Evolutionary conservation across 2,888 invertebrate genomes (phyloP).

Genomic region (Cremastinae sp.): DNA sequence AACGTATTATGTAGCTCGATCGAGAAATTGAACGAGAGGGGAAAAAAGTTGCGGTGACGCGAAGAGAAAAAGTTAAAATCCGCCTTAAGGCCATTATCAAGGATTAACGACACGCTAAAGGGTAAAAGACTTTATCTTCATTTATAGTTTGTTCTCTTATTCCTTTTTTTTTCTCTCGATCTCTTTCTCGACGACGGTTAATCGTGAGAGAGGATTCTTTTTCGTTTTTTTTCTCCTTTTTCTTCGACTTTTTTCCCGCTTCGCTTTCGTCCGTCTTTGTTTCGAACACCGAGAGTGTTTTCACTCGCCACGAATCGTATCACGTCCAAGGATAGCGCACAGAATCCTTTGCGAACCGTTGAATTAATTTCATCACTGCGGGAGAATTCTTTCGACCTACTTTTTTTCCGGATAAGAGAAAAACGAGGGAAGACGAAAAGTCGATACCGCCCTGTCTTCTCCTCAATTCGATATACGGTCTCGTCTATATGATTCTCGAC

Average conservation of each 20-base stretch:
- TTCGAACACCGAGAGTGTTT: slow-evolving; percentile 8
- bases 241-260: not conserved
- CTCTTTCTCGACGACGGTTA: not conserved
- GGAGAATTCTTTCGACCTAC: not conserved
- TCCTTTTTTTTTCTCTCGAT: slow-evolving; percentile 1
- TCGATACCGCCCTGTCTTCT: too few relatives aligned
- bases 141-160: not conserved
- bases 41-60: not conserved
- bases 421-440: not conserved
- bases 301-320: slow-evolving; percentile 13
- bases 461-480: too few relatives aligned
- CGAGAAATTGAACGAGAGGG: not conserved
- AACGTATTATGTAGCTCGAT: slow-evolving; percentile 3
- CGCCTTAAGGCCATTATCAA: slow-evolving; percentile 38
- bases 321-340: not conserved
- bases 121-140: slow-evolving; percentile 5
- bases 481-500: too few relatives aligned
- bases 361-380: slow-evolving; percentile 24
- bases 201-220: slow-evolving; percentile 9
- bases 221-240: slow-evolving; percentile 9
- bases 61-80: slow-evolving; percentile 6
- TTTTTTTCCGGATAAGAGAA: not conserved
- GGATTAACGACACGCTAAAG: slow-evolving; percentile 31
- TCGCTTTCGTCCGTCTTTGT: not conserved
- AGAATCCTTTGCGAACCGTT: not conserved